These are phyloP conservation scores for Shargacucullia verbasci DNA, from an alignment of 2,888 invertebrate species.

Conservation along the genomic window DNA sequence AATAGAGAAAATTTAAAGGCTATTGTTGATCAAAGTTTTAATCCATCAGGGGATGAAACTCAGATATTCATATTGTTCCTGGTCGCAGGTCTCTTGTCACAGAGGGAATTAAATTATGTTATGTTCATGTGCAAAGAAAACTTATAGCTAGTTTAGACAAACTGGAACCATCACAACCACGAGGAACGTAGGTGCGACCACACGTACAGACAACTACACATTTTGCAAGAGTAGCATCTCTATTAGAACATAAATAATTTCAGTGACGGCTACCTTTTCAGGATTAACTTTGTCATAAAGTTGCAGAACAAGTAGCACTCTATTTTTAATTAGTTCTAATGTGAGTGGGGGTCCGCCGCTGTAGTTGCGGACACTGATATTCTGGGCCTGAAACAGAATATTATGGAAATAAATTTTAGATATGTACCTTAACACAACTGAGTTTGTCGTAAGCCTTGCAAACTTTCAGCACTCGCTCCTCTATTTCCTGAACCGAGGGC, in stretches of 20 bases:
- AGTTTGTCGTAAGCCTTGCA: slow-evolving; percentile 97
- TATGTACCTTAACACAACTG: slow-evolving; percentile 94
- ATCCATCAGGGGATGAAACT: too few species aligned
- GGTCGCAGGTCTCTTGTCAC: too few species aligned
- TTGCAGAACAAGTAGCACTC: slow-evolving; percentile 98
- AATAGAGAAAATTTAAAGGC: too few species aligned
- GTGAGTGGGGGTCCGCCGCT: slow-evolving; percentile 93
- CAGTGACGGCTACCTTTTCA: slow-evolving; percentile 92
- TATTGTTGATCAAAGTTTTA: too few species aligned
- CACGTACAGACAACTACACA: slow-evolving; percentile 1
- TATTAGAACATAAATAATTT: slow-evolving; percentile 23
- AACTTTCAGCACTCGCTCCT: slow-evolving; percentile 95
- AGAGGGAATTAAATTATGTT: too few species aligned
- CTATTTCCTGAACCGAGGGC: slow-evolving; percentile 91
- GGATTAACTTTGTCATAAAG: slow-evolving; percentile 99
- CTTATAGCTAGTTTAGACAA: too few species aligned
- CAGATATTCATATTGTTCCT: too few species aligned
- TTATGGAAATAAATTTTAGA: slow-evolving; percentile 71
- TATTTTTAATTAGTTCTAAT: slow-evolving; percentile 94
- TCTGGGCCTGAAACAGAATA: slow-evolving; percentile 90
- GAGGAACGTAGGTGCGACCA: too few species aligned
- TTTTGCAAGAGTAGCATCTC: background rate
- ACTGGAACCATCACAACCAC: too few species aligned
- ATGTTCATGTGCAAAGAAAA: too few species aligned
- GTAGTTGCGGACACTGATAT: slow-evolving; percentile 92